Conservation (phyloP, 1,140 invertebrate genomes). For the Thaumatotibia leucotreta region DNA sequence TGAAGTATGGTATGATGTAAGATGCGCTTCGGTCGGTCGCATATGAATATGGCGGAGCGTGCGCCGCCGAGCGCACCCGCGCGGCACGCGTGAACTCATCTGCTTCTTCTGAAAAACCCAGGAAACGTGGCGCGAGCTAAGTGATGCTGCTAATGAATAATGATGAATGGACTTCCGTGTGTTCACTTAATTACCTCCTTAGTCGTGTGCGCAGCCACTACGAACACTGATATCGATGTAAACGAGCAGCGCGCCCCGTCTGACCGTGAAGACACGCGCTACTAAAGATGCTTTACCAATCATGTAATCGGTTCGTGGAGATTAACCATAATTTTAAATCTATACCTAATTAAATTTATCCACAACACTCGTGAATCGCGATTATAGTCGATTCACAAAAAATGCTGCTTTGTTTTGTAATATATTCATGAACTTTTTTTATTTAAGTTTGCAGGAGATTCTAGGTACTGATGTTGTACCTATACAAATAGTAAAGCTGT, state of each 20-base stretch:
- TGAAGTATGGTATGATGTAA: no score
- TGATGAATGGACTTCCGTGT: conserved; percentile 54
- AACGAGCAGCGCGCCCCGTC: conserved; percentile 28
- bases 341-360: no score
- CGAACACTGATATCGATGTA: background rate
- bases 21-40: conserved; percentile 10
- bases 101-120: conserved; percentile 52
- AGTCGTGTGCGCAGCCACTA: background rate
- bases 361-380: no score
- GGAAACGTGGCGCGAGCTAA: conserved; percentile 35
- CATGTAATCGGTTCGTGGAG: conserved; percentile 27
- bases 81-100: conserved; percentile 39
- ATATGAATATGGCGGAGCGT: background rate
- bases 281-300: conserved; percentile 36
- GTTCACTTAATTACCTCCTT: conserved; percentile 42
- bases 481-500: no score
- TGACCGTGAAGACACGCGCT: conserved; percentile 46
- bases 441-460: no score
- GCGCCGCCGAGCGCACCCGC: conserved; percentile 29
- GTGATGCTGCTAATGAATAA: conserved; percentile 60
- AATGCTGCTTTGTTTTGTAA: no score
- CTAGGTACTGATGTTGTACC: no score
- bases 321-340: no score
- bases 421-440: no score
- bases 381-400: no score